phyloP scores from a whole-genome alignment of 2,113 vertebrate species.

The Halichoeres trimaculatus region DNA sequence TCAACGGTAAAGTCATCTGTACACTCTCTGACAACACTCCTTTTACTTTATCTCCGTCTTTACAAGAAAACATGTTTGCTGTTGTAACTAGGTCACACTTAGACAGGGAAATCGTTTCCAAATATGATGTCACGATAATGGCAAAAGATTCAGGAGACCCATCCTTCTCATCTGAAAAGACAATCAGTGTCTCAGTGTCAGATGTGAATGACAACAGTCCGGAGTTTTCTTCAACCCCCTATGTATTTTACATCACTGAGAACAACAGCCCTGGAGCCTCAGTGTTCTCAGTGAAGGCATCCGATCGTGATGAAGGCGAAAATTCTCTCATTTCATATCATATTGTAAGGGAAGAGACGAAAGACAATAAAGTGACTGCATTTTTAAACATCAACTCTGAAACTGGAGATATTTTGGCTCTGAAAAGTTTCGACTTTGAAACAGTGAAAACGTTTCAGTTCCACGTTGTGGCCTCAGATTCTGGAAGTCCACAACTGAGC shows the following conservation, averaged over 20 bases:
- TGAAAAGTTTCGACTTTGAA: slow-evolving; percentile 72
- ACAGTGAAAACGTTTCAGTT: slow-evolving; percentile 60
- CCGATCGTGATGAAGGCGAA: slow-evolving; percentile 59
- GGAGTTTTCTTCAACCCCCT: slow-evolving; percentile 53
- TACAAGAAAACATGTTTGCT: slow-evolving; percentile 65
- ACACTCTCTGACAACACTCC: slow-evolving; percentile 66
- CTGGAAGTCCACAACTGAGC: background rate
- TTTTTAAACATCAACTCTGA: slow-evolving; percentile 66
- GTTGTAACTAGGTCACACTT: slow-evolving; percentile 50
- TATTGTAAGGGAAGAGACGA: slow-evolving; percentile 9
- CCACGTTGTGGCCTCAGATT: slow-evolving; percentile 31
- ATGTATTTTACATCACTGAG: slow-evolving; percentile 63
- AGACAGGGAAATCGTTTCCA: slow-evolving; percentile 61
- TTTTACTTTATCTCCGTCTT: slow-evolving; percentile 55
- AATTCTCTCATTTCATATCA: slow-evolving; percentile 65
- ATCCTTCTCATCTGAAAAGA: slow-evolving; percentile 54
- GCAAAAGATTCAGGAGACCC: slow-evolving; percentile 65
- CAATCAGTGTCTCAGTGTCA: slow-evolving; percentile 50
- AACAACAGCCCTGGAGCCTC: slow-evolving; percentile 62
- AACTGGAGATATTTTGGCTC: slow-evolving; percentile 46
- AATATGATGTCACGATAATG: slow-evolving; percentile 62
- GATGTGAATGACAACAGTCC: slow-evolving; percentile 77
- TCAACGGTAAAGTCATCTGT: slow-evolving; percentile 77
- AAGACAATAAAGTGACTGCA: background rate
- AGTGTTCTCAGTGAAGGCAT: slow-evolving; percentile 63